Evolutionary conservation across 2,888 invertebrate genomes (phyloP), one percentile per base, ranked within the genome.

Genomic region (Volucella zonaria): DNA sequence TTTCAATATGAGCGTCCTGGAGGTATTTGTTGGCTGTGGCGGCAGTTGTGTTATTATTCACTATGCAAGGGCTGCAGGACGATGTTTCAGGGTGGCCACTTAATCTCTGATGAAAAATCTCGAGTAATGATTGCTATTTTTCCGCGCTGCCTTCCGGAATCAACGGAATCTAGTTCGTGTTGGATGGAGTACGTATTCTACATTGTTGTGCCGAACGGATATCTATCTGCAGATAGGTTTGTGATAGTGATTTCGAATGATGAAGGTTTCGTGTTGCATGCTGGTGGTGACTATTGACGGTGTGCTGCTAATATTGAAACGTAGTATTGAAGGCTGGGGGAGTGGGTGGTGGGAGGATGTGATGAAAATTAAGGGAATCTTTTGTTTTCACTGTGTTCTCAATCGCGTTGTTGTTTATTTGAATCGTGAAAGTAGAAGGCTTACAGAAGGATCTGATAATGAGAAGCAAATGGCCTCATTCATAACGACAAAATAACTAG

Each of bases 101-200:
- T 81, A 81, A 85, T 85, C 85, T 85, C 68, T 81, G 76, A 85
- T 85, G 85, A 81, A 85, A 85, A 85, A 85, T 85, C 85, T 81
- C 67, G 58, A 77, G 76, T 81, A 81, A 77, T 85, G 85, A 85
- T 81, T 85, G 85, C 83, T 75, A 83, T 83, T 83, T 83, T 83
- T 80, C 83, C 67, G 80, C 80, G 70, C 71, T 67, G 73, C 54
- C 73, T 82, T 82, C 40, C n/a, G 47, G 49, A 70, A 70, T 18
- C 47, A 47, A 40, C 56, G 31, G 31, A 31, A 54, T 67, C 58
- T 45, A 40, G 14, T 45, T 38, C 14, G 56, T 31, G 10, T 40
- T 54, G 59, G 42, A 64, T 8, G 14, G 31, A 6, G 31, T 4
- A 23, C 18, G 18, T 23, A 23, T 2, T 2, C 1, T 23, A 3